These are phyloP conservation scores for Mythimna vitellina DNA, from an alignment of 2,888 invertebrate genomes.

Conservation along the genomic window DNA sequence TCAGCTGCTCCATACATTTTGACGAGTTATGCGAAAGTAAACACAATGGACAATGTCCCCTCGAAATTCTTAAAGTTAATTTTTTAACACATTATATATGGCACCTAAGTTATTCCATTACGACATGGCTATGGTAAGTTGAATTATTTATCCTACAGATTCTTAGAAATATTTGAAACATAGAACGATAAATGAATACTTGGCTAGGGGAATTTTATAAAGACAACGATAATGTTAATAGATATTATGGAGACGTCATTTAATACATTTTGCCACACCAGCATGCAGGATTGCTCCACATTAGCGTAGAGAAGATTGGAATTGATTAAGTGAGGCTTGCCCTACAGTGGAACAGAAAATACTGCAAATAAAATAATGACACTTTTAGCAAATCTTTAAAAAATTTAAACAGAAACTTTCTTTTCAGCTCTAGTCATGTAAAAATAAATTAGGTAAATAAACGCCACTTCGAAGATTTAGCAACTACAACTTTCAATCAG, in stretches of 20 bases:
- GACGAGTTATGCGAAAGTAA: no score
- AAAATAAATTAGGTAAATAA: background rate
- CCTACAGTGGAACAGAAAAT: no score
- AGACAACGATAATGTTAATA: no score
- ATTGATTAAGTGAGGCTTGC: no score
- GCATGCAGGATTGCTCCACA: background rate
- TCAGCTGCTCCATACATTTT: no score
- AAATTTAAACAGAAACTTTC: background rate
- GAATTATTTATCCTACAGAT: background rate
- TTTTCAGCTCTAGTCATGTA: background rate
- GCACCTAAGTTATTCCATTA: background rate
- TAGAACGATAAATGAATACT: background rate
- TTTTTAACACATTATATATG: no score
- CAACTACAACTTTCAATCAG: slow-evolving; percentile 15
- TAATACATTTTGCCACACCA: no score
- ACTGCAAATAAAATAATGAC: no score
- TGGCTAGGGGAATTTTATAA: no score
- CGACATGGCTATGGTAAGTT: slow-evolving; percentile 27
- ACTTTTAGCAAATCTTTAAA: background rate
- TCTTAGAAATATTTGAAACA: background rate
- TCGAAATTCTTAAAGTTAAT: no score
- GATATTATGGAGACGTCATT: no score
- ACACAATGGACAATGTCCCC: no score
- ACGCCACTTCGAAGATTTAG: background rate
- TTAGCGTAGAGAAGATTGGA: background rate